Percentiles rank a stretch among this genome's conserved stretches.
phyloP scores from a whole-genome alignment of 2,113 vertebrate species.

The Zingel zingel region DNA sequence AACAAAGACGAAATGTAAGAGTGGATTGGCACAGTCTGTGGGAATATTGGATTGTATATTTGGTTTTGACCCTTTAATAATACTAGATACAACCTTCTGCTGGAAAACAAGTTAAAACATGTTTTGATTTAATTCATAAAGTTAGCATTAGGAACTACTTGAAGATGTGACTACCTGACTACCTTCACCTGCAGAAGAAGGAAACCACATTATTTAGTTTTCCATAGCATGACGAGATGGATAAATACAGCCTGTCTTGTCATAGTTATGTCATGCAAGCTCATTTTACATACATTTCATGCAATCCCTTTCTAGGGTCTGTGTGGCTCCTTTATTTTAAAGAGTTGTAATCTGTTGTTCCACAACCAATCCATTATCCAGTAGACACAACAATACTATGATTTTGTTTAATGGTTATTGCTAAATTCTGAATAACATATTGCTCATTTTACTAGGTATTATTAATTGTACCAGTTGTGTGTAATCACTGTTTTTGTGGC shows the following conservation, averaged over 20 bases:
- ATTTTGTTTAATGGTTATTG: neutral
- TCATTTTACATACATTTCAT: neutral
- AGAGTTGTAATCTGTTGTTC: neutral
- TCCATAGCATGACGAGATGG: neutral
- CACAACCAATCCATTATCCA: neutral
- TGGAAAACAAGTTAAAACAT: neutral
- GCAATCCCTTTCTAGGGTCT: neutral
- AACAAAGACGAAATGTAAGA: neutral
- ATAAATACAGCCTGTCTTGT: neutral
- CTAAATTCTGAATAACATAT: neutral
- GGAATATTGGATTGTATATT: neutral
- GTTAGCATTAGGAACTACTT: neutral
- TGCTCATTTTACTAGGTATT: neutral
- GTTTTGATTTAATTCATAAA: neutral
- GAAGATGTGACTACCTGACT: neutral
- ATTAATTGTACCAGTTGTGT: neutral
- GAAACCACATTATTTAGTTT: neutral
- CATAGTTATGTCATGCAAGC: neutral
- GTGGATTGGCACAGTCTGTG: neutral
- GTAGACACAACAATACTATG: neutral
- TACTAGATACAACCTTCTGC: neutral
- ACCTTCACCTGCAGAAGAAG: neutral
- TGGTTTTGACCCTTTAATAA: neutral
- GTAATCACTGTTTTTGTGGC: neutral
- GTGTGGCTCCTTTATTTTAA: neutral